Evolutionary conservation across 2,113 vertebrate species (phyloP).

Genomic region (Phylloscopus trochiloides): DNA sequence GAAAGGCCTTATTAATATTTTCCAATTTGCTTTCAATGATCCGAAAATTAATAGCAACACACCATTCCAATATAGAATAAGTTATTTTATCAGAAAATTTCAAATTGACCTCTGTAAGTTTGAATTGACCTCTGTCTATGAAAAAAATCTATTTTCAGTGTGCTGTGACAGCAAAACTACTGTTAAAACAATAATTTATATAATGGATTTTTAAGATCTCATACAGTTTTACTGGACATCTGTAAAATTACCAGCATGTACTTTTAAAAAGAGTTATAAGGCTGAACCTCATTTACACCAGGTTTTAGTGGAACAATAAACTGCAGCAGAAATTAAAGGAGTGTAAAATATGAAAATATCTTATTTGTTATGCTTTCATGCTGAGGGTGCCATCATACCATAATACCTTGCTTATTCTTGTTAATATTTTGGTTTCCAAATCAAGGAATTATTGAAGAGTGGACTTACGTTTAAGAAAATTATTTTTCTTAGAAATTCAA

Average conservation of each 20-base stretch:
- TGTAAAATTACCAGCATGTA: background rate
- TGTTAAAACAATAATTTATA: background rate
- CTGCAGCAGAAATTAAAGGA: background rate
- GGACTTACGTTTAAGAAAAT: background rate
- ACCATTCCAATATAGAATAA: background rate
- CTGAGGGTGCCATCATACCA: background rate
- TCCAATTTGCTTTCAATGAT: background rate
- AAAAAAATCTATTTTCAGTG: background rate
- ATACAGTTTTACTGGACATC: background rate
- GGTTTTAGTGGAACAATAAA: background rate
- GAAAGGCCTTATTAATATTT: background rate
- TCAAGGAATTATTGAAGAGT: background rate
- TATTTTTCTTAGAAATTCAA: background rate
- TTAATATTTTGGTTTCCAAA: background rate
- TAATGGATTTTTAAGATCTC: background rate
- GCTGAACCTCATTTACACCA: background rate
- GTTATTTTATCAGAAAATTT: background rate
- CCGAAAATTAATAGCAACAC: background rate
- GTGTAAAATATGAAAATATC: background rate
- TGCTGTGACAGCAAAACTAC: background rate
- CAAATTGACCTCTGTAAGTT: background rate
- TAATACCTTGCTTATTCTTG: background rate
- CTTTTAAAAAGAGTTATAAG: background rate
- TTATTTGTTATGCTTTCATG: background rate
- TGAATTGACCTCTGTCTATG: background rate